A percentile compares a stretch with the other conserved stretches of the same genome.
Evolutionary conservation across 2,888 invertebrate species (phyloP).

Genomic region (Aphidoletes aphidimyza): DNA sequence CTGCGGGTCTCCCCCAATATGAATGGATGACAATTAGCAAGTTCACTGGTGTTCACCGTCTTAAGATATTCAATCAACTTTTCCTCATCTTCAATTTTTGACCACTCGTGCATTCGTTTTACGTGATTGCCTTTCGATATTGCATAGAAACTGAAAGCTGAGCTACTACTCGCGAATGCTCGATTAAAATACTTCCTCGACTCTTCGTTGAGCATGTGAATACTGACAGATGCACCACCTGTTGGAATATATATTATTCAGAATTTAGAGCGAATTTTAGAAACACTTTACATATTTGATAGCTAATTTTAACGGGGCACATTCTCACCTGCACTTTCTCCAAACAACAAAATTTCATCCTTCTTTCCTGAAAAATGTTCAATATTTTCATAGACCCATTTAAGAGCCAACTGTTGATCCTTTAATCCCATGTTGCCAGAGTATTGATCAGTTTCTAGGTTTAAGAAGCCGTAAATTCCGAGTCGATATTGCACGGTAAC

Average conservation of each 20-base stretch:
- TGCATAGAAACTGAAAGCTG: neutral
- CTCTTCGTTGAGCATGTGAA: constrained; percentile 12
- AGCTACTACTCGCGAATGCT: neutral
- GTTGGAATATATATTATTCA: neutral
- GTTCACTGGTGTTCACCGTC: neutral
- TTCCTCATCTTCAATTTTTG: neutral
- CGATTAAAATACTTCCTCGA: neutral
- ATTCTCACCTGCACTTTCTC: neutral
- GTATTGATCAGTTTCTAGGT: neutral
- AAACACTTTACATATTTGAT: too few relatives aligned
- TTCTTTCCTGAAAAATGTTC: neutral
- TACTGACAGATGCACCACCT: neutral
- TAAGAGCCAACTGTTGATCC: constrained; percentile 32
- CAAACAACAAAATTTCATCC: neutral
- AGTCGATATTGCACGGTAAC: neutral
- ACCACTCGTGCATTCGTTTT: neutral
- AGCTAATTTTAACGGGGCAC: neutral
- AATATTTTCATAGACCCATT: constrained; percentile 30
- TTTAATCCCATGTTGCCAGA: constrained; percentile 39
- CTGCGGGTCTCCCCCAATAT: neutral
- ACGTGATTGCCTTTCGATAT: neutral
- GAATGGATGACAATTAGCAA: neutral
- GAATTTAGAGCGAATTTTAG: too few relatives aligned
- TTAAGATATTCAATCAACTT: neutral
- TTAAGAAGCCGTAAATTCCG: neutral